These are phyloP conservation scores for Gymnarchus niloticus DNA, from an alignment of 2,113 vertebrate species.

Conservation along the genomic window DNA sequence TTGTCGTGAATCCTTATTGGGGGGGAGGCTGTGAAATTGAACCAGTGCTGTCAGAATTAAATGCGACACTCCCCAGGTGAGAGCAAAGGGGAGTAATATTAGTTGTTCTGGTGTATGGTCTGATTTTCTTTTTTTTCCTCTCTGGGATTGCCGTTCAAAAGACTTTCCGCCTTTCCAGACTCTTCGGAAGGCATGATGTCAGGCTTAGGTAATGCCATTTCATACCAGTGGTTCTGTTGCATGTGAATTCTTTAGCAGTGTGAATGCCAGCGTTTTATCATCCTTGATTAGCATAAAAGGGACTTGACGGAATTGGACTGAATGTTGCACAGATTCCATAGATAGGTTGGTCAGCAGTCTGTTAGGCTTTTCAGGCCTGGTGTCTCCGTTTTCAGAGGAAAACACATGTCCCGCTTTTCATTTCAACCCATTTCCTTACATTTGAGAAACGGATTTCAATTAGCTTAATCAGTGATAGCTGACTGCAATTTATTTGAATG, in stretches of 20 bases:
- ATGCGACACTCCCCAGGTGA: not conserved
- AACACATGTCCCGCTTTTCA: not conserved
- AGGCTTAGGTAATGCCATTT: not conserved
- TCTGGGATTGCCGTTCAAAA: not conserved
- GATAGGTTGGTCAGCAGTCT: not conserved
- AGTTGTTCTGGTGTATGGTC: not conserved
- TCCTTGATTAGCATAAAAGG: not conserved
- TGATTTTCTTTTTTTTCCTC: slow-evolving; percentile 11
- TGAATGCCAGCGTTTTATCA: slow-evolving; percentile 3
- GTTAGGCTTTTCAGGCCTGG: not conserved
- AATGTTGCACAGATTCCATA: not conserved
- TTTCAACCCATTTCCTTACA: not conserved
- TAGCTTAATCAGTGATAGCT: slow-evolving; percentile 5
- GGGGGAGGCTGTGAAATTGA: not conserved
- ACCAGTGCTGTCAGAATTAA: slow-evolving; percentile 7
- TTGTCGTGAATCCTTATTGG: slow-evolving; percentile 9
- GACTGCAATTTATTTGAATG: slow-evolving; percentile 5
- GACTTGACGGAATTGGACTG: not conserved
- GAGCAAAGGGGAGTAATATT: not conserved
- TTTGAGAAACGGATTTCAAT: not conserved
- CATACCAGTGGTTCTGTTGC: not conserved
- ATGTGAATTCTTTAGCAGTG: not conserved
- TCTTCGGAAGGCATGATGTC: slow-evolving; percentile 17
- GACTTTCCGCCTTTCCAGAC: not conserved
- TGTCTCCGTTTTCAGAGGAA: not conserved